A percentile compares a stretch with the other conserved stretches of the same genome.
phyloP scores from a whole-genome alignment of 2,888 invertebrate genomes.

The Cylindroiulus punctatus region DNA sequence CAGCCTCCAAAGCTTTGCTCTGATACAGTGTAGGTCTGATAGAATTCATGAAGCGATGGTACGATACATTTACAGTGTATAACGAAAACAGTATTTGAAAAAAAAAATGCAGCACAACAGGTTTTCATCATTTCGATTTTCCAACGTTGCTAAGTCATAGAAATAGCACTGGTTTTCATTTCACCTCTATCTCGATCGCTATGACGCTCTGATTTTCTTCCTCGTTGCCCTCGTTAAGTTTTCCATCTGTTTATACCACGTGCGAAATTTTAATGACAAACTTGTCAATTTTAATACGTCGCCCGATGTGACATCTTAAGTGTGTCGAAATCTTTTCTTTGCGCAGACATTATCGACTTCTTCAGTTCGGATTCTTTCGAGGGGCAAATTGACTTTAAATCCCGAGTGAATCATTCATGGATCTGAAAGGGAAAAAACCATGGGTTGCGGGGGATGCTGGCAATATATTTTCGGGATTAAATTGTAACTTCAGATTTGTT shows the following conservation, averaged over 20 bases:
- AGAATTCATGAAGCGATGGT: too few relatives aligned
- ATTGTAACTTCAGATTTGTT: conserved; percentile 47
- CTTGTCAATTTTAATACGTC: conserved; percentile 45
- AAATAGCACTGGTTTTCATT: too few relatives aligned
- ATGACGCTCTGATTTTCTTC: background rate
- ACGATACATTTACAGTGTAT: too few relatives aligned
- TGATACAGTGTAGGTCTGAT: too few relatives aligned
- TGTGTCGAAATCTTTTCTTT: conserved; percentile 43
- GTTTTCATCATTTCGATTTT: too few relatives aligned
- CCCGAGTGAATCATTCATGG: conserved; percentile 47
- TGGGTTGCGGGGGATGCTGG: conserved; percentile 3
- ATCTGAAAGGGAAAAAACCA: background rate
- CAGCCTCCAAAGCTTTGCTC: too few relatives aligned
- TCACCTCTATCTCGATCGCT: too few relatives aligned
- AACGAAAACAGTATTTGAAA: too few relatives aligned
- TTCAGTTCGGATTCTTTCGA: conserved; percentile 29
- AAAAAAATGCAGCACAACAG: too few relatives aligned
- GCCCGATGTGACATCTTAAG: conserved; percentile 21
- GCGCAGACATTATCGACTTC: conserved; percentile 24
- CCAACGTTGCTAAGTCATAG: too few relatives aligned
- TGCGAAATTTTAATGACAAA: conserved; percentile 36
- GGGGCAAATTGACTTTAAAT: conserved; percentile 47
- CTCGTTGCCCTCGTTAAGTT: background rate
- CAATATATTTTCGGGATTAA: conserved; percentile 43
- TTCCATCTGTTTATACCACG: conserved; percentile 18